Base-by-base conservation (phyloP, 2,888 invertebrate species). In the Aspidapion aeneum region DNA sequence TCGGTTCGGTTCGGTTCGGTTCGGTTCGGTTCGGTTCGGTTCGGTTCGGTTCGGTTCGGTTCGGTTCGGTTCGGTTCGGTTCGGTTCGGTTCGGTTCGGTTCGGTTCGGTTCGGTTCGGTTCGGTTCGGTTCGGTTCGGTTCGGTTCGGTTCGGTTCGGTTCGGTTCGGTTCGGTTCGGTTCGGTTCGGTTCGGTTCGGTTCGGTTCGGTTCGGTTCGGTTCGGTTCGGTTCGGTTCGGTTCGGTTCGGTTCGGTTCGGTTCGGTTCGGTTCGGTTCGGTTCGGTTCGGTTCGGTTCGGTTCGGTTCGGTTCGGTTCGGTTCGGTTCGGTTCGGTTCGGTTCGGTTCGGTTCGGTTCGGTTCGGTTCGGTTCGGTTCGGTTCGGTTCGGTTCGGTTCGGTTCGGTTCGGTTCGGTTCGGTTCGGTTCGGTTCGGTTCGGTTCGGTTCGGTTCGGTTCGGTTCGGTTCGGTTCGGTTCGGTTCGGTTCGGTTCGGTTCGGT, bases 361-460 rank as follows among this genome's bases (percentile, higher is more conserved):
- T 60, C 55, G 21, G 21, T 56, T 60, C 60, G 21, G 21, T 56
- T 60, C 60, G 21, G 21, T 56, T 60, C 60, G 21, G 21, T 56
- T 60, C 60, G 21, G 21, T 56, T 60, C 60, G 21, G 21, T 56
- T 60, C 60, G 21, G 21, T 56, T 60, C 60, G 21, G 21, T 56
- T 60, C 60, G 21, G 9, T 56, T 60, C 60, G 21, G 21, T 56
- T 60, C 60, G 21, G 21, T 56, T 60, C 60, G 21, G 57, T 61
- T 61, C 61, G 57, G 49, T 58, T 61, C 61, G 57, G 57, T 58
- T 61, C 61, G 57, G 19, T 61, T 61, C 59, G 58, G 58, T 62
- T 59, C 62, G 52, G 22, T 62, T 59, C 62, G 58, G 58, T 62
- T 59, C 62, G 58, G 22, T 62, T 59, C 58, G 58, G 58, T 62